Conservation (phyloP, 2,888 invertebrate genomes). For the Patella ulyssiponensis region DNA sequence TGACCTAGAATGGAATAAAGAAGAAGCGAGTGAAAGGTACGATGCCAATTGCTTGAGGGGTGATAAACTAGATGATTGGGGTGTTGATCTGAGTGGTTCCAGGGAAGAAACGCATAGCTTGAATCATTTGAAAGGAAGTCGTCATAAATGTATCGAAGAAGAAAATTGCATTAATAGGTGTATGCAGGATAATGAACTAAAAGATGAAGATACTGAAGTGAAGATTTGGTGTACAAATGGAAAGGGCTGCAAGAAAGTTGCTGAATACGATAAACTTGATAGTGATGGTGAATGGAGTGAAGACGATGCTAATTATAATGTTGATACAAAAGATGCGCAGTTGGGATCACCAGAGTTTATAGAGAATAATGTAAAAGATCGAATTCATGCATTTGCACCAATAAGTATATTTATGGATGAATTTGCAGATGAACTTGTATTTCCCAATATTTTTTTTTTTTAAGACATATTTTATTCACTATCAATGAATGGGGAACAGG, state of each 20-base stretch:
- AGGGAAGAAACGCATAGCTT: too few species aligned
- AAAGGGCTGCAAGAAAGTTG: background rate
- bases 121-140: too few species aligned
- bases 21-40: background rate
- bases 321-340: background rate
- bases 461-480: too few species aligned
- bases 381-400: background rate
- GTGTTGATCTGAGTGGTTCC: too few species aligned
- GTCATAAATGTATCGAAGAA: too few species aligned
- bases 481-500: too few species aligned
- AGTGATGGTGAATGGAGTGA: background rate
- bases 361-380: background rate
- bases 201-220: background rate
- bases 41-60: background rate
- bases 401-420: background rate
- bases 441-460: background rate
- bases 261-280: too few species aligned
- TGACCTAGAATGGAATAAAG: background rate
- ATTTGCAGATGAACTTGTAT: background rate
- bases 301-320: background rate
- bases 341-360: background rate
- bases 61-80: constrained; percentile 25
- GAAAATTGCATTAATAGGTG: too few species aligned
- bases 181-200: constrained; percentile 12
- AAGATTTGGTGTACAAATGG: too few species aligned